Evolutionary conservation across 2,888 invertebrate genomes (phyloP).

Genomic region (Scaptomyza tumidula): DNA sequence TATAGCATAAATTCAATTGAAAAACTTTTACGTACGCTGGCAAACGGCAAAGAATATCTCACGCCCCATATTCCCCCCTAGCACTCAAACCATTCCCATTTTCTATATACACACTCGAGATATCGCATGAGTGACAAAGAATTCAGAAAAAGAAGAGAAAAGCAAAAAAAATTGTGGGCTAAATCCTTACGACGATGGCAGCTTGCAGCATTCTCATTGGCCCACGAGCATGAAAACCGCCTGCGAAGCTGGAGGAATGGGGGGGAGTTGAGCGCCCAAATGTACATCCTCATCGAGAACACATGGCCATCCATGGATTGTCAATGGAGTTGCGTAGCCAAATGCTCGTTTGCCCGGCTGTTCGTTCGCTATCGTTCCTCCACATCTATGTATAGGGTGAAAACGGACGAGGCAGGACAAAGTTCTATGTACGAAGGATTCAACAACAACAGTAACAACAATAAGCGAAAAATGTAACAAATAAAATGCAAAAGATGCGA

Average conservation of each 20-base stretch:
- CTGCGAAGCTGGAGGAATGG: neutral
- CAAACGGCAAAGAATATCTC: slow-evolving; percentile 40
- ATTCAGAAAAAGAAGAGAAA: slow-evolving; percentile 50
- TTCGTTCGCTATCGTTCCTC: slow-evolving; percentile 5
- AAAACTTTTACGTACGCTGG: slow-evolving; percentile 62
- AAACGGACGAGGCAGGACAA: slow-evolving; percentile 31
- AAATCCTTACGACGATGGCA: slow-evolving; percentile 63
- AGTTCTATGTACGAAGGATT: slow-evolving; percentile 42
- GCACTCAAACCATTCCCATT: neutral
- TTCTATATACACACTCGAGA: slow-evolving; percentile 52
- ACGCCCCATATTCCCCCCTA: slow-evolving; percentile 34
- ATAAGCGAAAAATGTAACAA: slow-evolving; percentile 73
- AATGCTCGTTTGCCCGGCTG: neutral
- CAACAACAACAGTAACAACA: slow-evolving; percentile 34
- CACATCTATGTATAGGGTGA: slow-evolving; percentile 23
- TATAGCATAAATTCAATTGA: slow-evolving; percentile 77
- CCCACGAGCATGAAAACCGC: slow-evolving; percentile 33
- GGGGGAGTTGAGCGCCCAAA: slow-evolving; percentile 45
- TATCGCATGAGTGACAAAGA: slow-evolving; percentile 79
- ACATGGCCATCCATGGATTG: slow-evolving; percentile 74
- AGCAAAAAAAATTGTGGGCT: slow-evolving; percentile 66
- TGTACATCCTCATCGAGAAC: slow-evolving; percentile 64
- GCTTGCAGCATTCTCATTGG: slow-evolving; percentile 76
- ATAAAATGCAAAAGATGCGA: slow-evolving; percentile 77
- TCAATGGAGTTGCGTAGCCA: slow-evolving; percentile 65